Conservation (phyloP, 2,797 vertebrate species). For the Gymnoscopelus microlampas region DNA sequence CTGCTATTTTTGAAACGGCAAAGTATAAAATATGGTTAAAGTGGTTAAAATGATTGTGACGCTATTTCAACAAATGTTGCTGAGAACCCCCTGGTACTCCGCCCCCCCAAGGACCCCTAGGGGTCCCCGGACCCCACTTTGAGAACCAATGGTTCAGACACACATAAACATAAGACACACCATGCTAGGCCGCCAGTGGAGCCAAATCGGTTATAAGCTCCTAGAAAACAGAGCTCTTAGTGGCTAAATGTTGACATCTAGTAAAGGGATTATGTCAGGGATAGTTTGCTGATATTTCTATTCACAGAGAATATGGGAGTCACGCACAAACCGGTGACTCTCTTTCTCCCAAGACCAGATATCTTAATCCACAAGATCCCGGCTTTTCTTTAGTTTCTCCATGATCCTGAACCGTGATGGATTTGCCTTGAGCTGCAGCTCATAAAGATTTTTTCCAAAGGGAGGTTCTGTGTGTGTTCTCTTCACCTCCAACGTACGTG, state of each 20-base stretch:
- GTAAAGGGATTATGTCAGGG: constrained; percentile 12
- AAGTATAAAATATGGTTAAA: too few relatives aligned
- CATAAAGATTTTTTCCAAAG: not conserved
- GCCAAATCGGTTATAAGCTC: constrained; percentile 27
- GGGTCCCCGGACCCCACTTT: too few relatives aligned
- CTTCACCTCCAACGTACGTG: too few relatives aligned
- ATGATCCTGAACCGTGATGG: constrained; percentile 4
- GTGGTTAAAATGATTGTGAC: too few relatives aligned
- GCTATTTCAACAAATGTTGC: too few relatives aligned
- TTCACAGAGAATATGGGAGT: too few relatives aligned
- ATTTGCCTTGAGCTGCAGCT: constrained; percentile 32
- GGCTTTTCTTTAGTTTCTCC: not conserved
- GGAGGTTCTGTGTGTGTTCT: too few relatives aligned
- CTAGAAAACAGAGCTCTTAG: constrained; percentile 23
- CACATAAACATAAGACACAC: not conserved
- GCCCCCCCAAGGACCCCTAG: too few relatives aligned
- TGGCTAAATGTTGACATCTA: constrained; percentile 30
- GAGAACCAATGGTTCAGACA: not conserved
- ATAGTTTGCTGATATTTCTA: too few relatives aligned
- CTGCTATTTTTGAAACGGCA: too few relatives aligned
- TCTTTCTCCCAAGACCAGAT: constrained; percentile 13
- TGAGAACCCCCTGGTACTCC: too few relatives aligned
- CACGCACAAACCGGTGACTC: constrained; percentile 3
- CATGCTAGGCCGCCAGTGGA: constrained; percentile 10
- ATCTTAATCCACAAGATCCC: constrained; percentile 19